Conservation (phyloP, 2,113 vertebrate species). For the Noturus placidus region DNA sequence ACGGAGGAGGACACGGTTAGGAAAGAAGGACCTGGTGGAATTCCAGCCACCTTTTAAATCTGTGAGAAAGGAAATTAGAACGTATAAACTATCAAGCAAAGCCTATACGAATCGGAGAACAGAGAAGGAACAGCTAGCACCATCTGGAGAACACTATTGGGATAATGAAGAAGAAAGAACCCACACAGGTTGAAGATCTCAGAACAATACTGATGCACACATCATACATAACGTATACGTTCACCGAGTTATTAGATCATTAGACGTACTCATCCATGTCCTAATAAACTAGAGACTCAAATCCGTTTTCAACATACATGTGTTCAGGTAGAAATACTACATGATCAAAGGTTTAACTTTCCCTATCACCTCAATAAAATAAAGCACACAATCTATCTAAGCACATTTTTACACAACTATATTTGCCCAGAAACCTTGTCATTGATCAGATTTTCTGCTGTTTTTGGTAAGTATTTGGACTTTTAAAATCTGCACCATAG, state of each 20-base stretch:
- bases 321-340: neutral
- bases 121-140: neutral
- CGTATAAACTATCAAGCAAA: neutral
- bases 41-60: constrained; percentile 16
- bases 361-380: neutral
- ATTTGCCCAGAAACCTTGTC: neutral
- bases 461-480: neutral
- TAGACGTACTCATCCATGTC: neutral
- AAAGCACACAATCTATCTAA: neutral
- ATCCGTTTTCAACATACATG: neutral
- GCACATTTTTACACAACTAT: neutral
- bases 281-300: neutral
- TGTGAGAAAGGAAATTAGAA: neutral
- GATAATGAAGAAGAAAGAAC: neutral
- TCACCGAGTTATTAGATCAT: neutral
- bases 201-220: neutral
- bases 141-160: neutral
- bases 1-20: constrained; percentile 4
- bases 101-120: neutral
- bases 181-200: neutral
- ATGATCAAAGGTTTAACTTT: neutral
- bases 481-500: neutral
- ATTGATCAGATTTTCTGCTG: neutral
- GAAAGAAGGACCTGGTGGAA: constrained; percentile 8
- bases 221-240: too few species aligned